Evolutionary conservation across 2,888 invertebrate genomes (phyloP).

Genomic region (Tiliacea aurago): DNA sequence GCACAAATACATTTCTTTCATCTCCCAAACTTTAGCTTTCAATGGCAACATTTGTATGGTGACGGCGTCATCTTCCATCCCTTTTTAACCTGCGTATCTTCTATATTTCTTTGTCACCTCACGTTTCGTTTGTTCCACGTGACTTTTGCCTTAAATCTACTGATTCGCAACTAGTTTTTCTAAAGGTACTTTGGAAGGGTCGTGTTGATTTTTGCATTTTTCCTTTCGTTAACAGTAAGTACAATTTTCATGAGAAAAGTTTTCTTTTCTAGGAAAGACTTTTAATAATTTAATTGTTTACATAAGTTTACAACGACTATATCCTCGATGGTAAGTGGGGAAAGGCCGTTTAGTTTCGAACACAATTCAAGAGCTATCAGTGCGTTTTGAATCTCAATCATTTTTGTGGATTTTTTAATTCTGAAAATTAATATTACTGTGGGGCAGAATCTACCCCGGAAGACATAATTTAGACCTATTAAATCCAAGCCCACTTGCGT

Average conservation of each 20-base stretch:
- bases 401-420: neutral
- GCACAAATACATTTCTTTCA: constrained; percentile 59
- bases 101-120: constrained; percentile 41
- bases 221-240: constrained; percentile 32
- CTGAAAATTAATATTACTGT: neutral
- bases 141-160: constrained; percentile 57
- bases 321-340: neutral
- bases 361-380: neutral
- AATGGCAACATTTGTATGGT: constrained; percentile 62
- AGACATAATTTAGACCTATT: neutral
- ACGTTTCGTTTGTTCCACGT: constrained; percentile 54
- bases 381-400: neutral
- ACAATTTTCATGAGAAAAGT: constrained; percentile 1
- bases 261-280: neutral
- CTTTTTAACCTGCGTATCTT: constrained; percentile 2
- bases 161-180: constrained; percentile 50
- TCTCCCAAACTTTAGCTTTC: constrained; percentile 55
- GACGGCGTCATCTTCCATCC: constrained; percentile 39
- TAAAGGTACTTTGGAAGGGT: constrained; percentile 23
- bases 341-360: neutral
- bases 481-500: neutral
- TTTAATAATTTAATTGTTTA: neutral
- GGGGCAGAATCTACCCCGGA: neutral
- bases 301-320: neutral
- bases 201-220: constrained; percentile 49